Evolutionary conservation across 2,888 invertebrate species (phyloP), one percentile per base, ranked within the genome.

Genomic region (Crioceris asparagi): DNA sequence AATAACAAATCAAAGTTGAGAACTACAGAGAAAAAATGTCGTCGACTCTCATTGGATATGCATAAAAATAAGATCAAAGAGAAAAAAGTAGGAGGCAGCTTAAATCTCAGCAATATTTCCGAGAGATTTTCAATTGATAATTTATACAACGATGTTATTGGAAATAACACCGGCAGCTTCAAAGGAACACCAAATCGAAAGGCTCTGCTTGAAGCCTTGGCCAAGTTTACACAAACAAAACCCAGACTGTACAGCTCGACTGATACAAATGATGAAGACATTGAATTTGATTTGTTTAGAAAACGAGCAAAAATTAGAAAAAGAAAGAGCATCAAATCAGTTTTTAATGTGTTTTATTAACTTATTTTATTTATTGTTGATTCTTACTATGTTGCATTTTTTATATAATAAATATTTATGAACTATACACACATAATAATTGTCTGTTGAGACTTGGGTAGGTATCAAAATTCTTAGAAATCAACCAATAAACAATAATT

Each of bases 341-440:
- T 54, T 32, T 54, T 54, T 35, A 48, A 54, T 40, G 43, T 54
- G 26, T 43, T 48, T 38, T 53, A 53, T 46, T 53, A 42, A 49
- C 11, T 41, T 35, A 35, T 36, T 36, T 38, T 29, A 33, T 38
- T 23, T 19, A 18, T 19, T 11, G 3, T 29, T n/a, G n/a, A n/a
- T n/a, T n/a, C n/a, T n/a, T n/a, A n/a, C n/a, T n/a, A n/a, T n/a
- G n/a, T n/a, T n/a, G n/a, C n/a, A n/a, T n/a, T n/a, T n/a, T n/a
- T n/a, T n/a, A n/a, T n/a, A n/a, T n/a, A n/a, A n/a, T n/a, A n/a
- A n/a, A n/a, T n/a, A n/a, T n/a, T n/a, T n/a, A n/a, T n/a, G n/a
- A n/a, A n/a, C n/a, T n/a, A n/a, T n/a, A n/a, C n/a, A n/a, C n/a
- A n/a, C n/a, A n/a, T n/a, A n/a, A n/a, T n/a, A n/a, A n/a, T n/a